Evolutionary conservation across 1,140 invertebrate species (phyloP).

Genomic region (Lepidurus apus): DNA sequence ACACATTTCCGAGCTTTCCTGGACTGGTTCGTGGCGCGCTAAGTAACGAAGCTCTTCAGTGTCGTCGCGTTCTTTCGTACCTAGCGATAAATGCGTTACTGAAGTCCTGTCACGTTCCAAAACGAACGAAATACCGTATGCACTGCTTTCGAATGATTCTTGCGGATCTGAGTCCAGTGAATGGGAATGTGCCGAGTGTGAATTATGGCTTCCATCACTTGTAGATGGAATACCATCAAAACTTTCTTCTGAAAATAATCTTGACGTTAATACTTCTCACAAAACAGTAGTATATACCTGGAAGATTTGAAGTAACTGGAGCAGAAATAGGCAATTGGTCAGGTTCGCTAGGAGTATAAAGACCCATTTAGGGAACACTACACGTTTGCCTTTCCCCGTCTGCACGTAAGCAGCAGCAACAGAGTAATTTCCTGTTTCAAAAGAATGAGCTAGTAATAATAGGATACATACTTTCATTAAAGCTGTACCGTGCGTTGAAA

Average conservation of each 20-base stretch:
- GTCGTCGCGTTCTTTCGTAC: not conserved
- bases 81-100: not conserved
- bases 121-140: not conserved
- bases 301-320: too few species aligned
- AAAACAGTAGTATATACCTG: too few species aligned
- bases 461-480: not conserved
- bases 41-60: not conserved
- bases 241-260: not conserved
- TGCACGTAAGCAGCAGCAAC: too few species aligned
- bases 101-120: not conserved
- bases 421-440: too few species aligned
- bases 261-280: too few species aligned
- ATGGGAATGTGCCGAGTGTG: not conserved
- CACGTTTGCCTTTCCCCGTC: too few species aligned
- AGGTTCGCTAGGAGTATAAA: too few species aligned
- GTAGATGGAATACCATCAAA: not conserved
- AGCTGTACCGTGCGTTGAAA: not conserved
- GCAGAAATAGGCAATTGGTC: too few species aligned
- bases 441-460: too few species aligned
- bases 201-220: not conserved
- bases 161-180: not conserved
- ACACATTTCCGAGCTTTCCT: not conserved
- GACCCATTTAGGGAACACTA: too few species aligned
- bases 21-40: not conserved
- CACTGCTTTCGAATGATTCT: not conserved